Base-by-base conservation (phyloP, 2,113 vertebrate species). In the Shinisaurus crocodilurus region DNA sequence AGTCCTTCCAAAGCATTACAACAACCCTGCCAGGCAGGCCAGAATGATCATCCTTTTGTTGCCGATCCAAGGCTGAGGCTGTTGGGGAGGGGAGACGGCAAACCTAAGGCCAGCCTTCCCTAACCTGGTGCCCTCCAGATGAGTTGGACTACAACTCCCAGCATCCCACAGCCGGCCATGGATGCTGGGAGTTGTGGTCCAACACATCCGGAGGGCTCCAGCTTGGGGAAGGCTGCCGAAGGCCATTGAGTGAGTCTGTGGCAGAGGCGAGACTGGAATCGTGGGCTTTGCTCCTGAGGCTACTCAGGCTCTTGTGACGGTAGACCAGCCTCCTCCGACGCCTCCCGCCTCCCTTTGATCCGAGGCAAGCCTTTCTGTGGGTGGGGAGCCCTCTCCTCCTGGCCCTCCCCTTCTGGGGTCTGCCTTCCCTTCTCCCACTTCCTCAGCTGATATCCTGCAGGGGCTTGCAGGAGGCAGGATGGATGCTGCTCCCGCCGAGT, bases 381-480 rank as follows among this genome's bases (percentile, higher is more conserved):
- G 88, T 45, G 95, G 93, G 93, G 96, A n/a, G 91, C 87, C 6
- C 86, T 83, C 72, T n/a, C 92, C 90, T 87, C 79, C 93, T 83
- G 93, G 92, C 95, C 94, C 96, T 96, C 95, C 96, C 95, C 93
- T 94, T 93, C 91, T 92, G 72, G 79, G 91, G 90, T 92, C 92
- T 93, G 94, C 95, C 94, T 93, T 20, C 88, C 92, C 87, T 40
- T 50, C 89, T 90, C 93, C 91, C 89, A 93, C 91, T 94, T 92
- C 1, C 92, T 86, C 91, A 93, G 95, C 91, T 91, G 86, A 90
- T 93, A 94, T 91, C 93, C 95, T 91, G 92, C 93, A 74, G 94
- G 92, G 77, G 74, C 92, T 86, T 37, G 69, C 81, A 69, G 83
- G 60, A 6, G 74, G 7, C 84, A 95, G 91, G 87, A 97, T 98